Evolutionary conservation across 2,888 invertebrate species (phyloP), one percentile per base, ranked within the genome.

Genomic region (Zaprionus bogoriensis): DNA sequence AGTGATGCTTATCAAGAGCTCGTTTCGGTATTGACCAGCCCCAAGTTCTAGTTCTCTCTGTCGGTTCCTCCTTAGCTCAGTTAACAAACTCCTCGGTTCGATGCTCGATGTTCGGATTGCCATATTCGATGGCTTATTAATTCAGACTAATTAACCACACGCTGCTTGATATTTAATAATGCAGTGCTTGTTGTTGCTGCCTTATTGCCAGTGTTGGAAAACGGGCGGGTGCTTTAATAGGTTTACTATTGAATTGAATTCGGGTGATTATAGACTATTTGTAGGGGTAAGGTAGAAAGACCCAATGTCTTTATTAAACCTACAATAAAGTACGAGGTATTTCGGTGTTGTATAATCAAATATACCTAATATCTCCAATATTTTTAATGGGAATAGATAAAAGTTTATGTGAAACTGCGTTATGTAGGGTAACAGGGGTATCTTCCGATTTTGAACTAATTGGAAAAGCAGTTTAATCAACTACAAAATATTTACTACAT

Each of bases 1-100:
- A 86, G 63, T 72, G 77, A 74, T 72, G 68, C 67, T 86, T 79
- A 80, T 83, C 75, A 59, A 63, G 19, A 74, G 74, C 84, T 80
- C 58, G 80, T 80, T 80, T 83, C 59, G 54, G 46, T 20, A 20
- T 48, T 42, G 67, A 67, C 44, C 54, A 44, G 69, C 51, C 51
- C 54, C 47, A 20, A 65, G 51, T 74, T 72, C 66, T 66, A 59
- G 45, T 53, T 66, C 51, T 52, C 58, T 46, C 50, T 42, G 22
- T 45, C 48, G 10, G n/a, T 48, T 25, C 42, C 12, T 42, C 46
- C 20, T 17, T 7, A 7, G 2, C 38, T 7, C 50, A n/a, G n/a
- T n/a, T n/a, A n/a, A n/a, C n/a, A n/a, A n/a, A 19, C 20, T 12
- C 19, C 5, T 9, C 12, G 19, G 19, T 38, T 44, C 46, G 39